Conservation (phyloP, 2,113 vertebrate species). For the Sceloporus undulatus region DNA sequence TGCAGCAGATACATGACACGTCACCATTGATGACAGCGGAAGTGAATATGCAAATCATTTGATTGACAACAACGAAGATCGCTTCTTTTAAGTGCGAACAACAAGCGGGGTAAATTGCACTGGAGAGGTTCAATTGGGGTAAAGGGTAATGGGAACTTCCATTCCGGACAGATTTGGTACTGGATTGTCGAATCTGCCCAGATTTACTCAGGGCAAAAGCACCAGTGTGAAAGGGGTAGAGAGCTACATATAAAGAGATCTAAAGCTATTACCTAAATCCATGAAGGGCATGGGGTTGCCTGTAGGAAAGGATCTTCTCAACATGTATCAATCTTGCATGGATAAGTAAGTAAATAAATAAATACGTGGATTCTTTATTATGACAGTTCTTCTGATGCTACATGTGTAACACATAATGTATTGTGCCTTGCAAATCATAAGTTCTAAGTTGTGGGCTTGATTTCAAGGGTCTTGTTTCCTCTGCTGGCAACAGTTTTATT, state of each 20-base stretch:
- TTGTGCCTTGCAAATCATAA: slow-evolving; percentile 2
- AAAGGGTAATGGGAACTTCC: too few relatives aligned
- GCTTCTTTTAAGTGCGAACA: too few relatives aligned
- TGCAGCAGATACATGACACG: too few relatives aligned
- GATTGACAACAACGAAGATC: too few relatives aligned
- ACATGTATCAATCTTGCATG: background rate
- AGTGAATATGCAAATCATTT: too few relatives aligned
- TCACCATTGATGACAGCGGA: too few relatives aligned
- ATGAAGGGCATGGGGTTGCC: background rate
- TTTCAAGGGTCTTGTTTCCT: slow-evolving; percentile 52
- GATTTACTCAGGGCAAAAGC: too few relatives aligned
- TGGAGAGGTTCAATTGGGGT: too few relatives aligned
- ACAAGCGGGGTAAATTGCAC: too few relatives aligned
- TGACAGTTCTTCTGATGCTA: background rate
- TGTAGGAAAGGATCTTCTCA: background rate
- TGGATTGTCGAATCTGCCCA: too few relatives aligned
- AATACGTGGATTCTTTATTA: background rate
- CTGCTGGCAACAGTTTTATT: slow-evolving; percentile 30
- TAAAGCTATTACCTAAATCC: background rate
- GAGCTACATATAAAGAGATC: background rate
- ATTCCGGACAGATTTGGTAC: too few relatives aligned
- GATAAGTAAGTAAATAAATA: background rate
- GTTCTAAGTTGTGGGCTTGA: slow-evolving; percentile 55
- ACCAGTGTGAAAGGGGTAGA: too few relatives aligned
- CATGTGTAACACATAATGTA: background rate